Evolutionary conservation across 2,888 invertebrate genomes (phyloP).

Genomic region (Punctoribates punctum): DNA sequence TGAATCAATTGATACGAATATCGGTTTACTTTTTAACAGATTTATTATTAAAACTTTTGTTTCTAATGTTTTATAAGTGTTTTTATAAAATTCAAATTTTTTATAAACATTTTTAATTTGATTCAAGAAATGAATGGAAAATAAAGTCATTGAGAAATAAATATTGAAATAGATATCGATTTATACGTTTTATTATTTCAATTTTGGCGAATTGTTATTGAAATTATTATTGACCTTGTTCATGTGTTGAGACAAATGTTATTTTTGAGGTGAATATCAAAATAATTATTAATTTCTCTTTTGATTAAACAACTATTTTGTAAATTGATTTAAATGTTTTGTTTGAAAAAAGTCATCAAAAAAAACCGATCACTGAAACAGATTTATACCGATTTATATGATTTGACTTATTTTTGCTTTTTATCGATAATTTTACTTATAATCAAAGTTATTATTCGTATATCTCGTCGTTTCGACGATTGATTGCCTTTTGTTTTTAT

Average conservation of each 20-base stretch:
- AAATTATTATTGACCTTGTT: background rate
- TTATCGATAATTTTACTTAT: background rate
- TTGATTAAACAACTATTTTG: too few species aligned
- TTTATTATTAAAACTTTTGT: background rate
- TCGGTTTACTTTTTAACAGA: background rate
- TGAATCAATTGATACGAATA: background rate
- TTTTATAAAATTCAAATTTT: background rate
- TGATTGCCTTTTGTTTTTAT: conserved; percentile 28
- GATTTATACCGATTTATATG: background rate
- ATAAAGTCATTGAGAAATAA: background rate
- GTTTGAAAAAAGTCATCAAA: too few species aligned
- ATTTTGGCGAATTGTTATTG: background rate
- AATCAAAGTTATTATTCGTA: conserved; percentile 26
- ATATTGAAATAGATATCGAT: background rate
- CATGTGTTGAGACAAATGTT: background rate
- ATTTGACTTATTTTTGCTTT: background rate
- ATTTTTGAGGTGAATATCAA: conserved; percentile 2
- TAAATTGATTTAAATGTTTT: too few species aligned
- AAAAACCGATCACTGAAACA: background rate
- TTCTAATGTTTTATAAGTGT: background rate
- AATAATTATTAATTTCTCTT: background rate
- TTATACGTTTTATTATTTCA: too few species aligned
- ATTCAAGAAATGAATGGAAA: background rate
- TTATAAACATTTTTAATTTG: background rate
- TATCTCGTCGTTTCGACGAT: background rate